Base-by-base conservation (phyloP, 1,140 invertebrate species). In the Bombus pyrosoma region DNA sequence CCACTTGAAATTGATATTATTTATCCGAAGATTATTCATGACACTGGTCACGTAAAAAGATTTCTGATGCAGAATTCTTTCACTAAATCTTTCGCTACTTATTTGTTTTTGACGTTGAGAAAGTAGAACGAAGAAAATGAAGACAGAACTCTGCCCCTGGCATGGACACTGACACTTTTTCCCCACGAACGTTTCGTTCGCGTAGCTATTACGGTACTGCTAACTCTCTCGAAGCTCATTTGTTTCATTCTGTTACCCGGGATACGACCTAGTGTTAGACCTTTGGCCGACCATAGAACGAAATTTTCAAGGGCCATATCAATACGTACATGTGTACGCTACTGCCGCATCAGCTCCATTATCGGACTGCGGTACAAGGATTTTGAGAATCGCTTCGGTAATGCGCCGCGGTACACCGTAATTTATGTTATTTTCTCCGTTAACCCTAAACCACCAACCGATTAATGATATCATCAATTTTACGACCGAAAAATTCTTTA, bases 161-260 rank as follows among this genome's bases (percentile, higher is more conserved):
- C 41, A 39, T 32, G 72, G 57, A 34, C 76, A 37, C 62, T 25
- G 47, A 57, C 37, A 37, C 62, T 57, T 74, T 76, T 59, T 41
- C 64, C 64, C 34, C 28, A 74, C 74, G 75, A 77, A 84, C 88
- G 71, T 89, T 78, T 74, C 89, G 68, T 85, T 66, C 59, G 22
- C 62, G 81, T 68, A 59, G 85, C 85, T 75, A 87, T 90, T 78
- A 79, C 87, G 25, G 53, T 47, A 87, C 87, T 84, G 87, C 47
- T 76, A 76, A 74, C 84, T 77, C 82, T 79, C 76, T 43, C 74
- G 57, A 68, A 73, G 85, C 81, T 85, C 81, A 89, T 91, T 91
- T 89, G 91, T 91, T 91, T 87, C 85, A 81, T 91, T 89, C 82
- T 66, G 89, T 91, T 91, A 90, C 89, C 89, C 34, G 69, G 88